Percentiles rank a stretch among this genome's conserved stretches.
Conservation (phyloP, 2,888 invertebrate species). For the Aporophyla lueneburgensis region DNA sequence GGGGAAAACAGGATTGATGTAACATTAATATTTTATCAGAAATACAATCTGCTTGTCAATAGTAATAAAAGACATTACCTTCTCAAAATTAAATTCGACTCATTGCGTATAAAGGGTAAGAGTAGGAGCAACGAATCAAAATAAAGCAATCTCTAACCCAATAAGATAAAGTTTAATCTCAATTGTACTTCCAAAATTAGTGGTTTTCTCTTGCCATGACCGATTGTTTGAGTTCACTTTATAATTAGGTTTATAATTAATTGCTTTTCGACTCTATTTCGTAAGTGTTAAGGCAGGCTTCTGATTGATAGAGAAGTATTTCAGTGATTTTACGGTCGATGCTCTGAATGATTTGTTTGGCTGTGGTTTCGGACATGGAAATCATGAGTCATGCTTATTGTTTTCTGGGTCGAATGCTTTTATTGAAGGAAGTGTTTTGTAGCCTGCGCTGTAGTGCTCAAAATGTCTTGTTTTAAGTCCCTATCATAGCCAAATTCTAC, state of each 20-base stretch:
- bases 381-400: slow-evolving; percentile 46
- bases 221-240: slow-evolving; percentile 45
- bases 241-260: slow-evolving; percentile 3
- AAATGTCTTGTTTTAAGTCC: background rate
- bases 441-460: background rate
- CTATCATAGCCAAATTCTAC: background rate
- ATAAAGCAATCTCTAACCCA: slow-evolving; percentile 14
- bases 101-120: slow-evolving; percentile 3
- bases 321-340: slow-evolving; percentile 46
- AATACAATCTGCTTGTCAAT: background rate
- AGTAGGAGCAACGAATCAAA: background rate
- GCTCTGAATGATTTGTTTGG: slow-evolving; percentile 50
- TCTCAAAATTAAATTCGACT: slow-evolving; percentile 31
- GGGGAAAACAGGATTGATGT: background rate
- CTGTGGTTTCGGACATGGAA: slow-evolving; percentile 28
- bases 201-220: slow-evolving; percentile 48
- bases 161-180: slow-evolving; percentile 31
- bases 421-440: slow-evolving; percentile 21
- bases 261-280: slow-evolving; percentile 15
- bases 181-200: slow-evolving; percentile 9
- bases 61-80: background rate
- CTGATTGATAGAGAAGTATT: slow-evolving; percentile 14
- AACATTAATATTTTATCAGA: slow-evolving; percentile 3
- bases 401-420: slow-evolving; percentile 20
- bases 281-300: slow-evolving; percentile 13